Conservation (phyloP, 2,113 vertebrate species). For the Leptobrachium ailaonicum region DNA sequence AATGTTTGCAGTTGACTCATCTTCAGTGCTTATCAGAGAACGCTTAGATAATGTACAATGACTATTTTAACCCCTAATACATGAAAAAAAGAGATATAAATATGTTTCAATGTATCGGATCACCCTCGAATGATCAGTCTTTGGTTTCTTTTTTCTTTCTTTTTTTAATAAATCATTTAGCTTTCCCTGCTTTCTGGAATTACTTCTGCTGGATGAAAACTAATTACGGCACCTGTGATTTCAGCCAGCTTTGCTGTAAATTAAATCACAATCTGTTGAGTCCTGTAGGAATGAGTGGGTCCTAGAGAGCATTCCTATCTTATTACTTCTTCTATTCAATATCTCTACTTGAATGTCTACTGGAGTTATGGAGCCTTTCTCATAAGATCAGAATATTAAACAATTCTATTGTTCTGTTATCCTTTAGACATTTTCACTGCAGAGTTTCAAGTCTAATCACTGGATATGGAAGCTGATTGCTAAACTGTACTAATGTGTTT, state of each 20-base stretch:
- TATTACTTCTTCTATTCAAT: constrained; percentile 29
- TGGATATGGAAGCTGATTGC: constrained; percentile 12
- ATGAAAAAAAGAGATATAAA: neutral
- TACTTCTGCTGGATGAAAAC: constrained; percentile 27
- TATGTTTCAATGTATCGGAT: neutral
- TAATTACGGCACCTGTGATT: constrained; percentile 37
- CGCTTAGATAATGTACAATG: constrained; percentile 1
- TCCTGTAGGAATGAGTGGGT: constrained; percentile 25
- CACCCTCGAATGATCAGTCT: neutral
- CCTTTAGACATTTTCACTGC: constrained; percentile 13
- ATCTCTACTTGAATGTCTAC: constrained; percentile 6
- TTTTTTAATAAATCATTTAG: constrained; percentile 22
- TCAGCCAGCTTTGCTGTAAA: constrained; percentile 31
- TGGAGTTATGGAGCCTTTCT: constrained; percentile 12
- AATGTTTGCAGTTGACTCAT: constrained; percentile 2
- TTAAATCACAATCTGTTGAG: constrained; percentile 44
- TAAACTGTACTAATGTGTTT: neutral
- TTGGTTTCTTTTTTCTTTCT: neutral
- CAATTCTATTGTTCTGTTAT: neutral
- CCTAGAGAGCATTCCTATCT: constrained; percentile 23
- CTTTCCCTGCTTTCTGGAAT: constrained; percentile 24
- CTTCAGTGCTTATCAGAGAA: neutral
- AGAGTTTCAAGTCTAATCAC: constrained; percentile 10
- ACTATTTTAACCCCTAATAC: neutral
- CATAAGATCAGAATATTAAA: constrained; percentile 28